A percentile compares a stretch with the other conserved stretches of the same genome.
Conservation (phyloP, 2,797 vertebrate species). For the Acipenser transmontanus region DNA sequence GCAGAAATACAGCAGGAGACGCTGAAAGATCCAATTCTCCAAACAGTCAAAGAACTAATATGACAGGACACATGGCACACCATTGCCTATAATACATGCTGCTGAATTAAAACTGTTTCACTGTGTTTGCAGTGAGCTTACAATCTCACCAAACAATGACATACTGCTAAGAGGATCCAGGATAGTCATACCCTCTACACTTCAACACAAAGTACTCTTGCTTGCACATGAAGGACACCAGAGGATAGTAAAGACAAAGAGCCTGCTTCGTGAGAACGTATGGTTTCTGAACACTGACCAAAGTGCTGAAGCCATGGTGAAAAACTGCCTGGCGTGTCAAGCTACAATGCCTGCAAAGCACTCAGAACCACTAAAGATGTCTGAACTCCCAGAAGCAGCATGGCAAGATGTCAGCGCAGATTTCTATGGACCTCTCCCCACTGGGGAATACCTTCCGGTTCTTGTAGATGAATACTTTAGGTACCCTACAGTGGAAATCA, state of each 20-base stretch:
- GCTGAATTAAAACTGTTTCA: constrained; percentile 5
- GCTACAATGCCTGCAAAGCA: constrained; percentile 11
- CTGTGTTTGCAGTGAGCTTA: constrained; percentile 21
- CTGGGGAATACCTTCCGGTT: constrained; percentile 3
- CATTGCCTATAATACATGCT: not conserved
- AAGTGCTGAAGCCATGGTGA: constrained; percentile 16
- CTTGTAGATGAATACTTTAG: constrained; percentile 18
- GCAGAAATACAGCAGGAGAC: constrained; percentile 14
- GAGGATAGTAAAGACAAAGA: no score
- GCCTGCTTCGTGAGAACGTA: constrained; percentile 4
- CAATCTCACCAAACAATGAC: not conserved
- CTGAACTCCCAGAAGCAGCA: no score
- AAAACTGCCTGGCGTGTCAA: constrained; percentile 1
- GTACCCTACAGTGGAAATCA: constrained; percentile 18
- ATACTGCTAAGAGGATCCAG: no score
- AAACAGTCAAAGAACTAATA: constrained; percentile 14
- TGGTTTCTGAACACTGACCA: constrained; percentile 17
- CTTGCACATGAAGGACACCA: no score
- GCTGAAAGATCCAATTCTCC: constrained; percentile 15
- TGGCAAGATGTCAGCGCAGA: constrained; percentile 19
- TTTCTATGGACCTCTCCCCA: constrained; percentile 19
- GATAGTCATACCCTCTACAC: no score
- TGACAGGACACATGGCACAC: constrained; percentile 22
- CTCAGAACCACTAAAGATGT: constrained; percentile 8
- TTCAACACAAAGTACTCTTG: no score